Evolutionary conservation across 2,797 vertebrate species (phyloP), one percentile per base, ranked within the genome.

Genomic region (Hippoglossus hippoglossus): DNA sequence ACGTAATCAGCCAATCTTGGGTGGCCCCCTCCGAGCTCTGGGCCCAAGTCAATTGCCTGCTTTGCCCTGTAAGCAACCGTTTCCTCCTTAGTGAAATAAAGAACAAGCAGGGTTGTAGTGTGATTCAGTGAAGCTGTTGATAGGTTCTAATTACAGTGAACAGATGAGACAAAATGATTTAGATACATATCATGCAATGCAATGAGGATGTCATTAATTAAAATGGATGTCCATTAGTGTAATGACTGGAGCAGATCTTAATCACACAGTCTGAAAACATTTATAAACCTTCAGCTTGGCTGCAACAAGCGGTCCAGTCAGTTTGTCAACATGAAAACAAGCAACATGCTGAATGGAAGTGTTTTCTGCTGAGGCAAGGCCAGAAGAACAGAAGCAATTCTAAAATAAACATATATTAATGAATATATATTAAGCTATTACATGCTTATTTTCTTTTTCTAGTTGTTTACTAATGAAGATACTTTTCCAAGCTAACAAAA

Each of bases 161-260:
- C 80, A 85, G 82, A 90, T 81, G 83, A 87, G 77, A 82, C 86
- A 85, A 87, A 93, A 86, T 89, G 82, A 92, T 93, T 93, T 80
- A 74, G 84, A 83, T 91, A 89, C 94, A 93, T 93, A 92, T 91
- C 87, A 90, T 87, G 87, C 81, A 87, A 92, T 93, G 89, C 90
- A 94, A 94, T 92, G 90, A 94, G 89, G 81, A 88, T 87, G 79
- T 86, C 88, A 91, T 94, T 92, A 91, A 93, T 94, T 94, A 93
- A 91, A 93, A 91, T 82, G 84, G 83, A 68, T 76, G 87, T 89
- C 90, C 89, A 93, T 95, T 95, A 94, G 87, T 79, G 83, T 93
- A 94, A 94, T 92, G 91, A 92, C 82, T 92, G 69, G 87, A 86
- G 79, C 28, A 16, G 77, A 80, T 91, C 80, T 81, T 90, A 88